These are phyloP conservation scores for Gymnocheta viridis DNA, from an alignment of 2,888 invertebrate species.

Conservation along the genomic window DNA sequence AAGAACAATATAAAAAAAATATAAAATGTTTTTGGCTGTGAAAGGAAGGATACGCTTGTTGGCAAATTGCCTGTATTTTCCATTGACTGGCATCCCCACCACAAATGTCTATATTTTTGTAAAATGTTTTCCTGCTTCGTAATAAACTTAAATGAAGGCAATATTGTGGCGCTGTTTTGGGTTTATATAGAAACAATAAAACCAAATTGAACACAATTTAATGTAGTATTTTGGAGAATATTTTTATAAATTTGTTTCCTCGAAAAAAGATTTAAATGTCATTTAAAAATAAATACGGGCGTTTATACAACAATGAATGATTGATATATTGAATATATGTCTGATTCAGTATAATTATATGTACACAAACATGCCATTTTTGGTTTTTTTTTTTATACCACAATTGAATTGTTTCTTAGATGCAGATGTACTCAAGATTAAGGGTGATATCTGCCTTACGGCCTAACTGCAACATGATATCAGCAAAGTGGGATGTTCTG, in stretches of 20 bases:
- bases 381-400: no score
- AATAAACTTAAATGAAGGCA: slow-evolving; percentile 81
- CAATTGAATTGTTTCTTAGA: no score
- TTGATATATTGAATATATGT: neutral
- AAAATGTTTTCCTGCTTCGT: slow-evolving; percentile 54
- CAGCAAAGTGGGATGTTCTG: no score
- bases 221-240: slow-evolving; percentile 46
- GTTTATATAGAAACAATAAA: slow-evolving; percentile 80
- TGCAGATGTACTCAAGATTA: no score
- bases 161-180: slow-evolving; percentile 80
- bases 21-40: slow-evolving; percentile 40
- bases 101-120: slow-evolving; percentile 25
- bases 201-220: slow-evolving; percentile 76
- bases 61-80: slow-evolving; percentile 62
- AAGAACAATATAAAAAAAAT: neutral
- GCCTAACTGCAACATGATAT: no score
- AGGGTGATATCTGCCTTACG: no score
- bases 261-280: neutral
- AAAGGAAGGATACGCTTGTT: slow-evolving; percentile 56
- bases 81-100: slow-evolving; percentile 41
- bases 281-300: neutral
- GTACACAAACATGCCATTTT: no score
- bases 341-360: no score
- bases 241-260: neutral
- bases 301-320: neutral